Percentiles rank a stretch among this genome's conserved stretches.
Evolutionary conservation across 2,797 vertebrate species (phyloP).

Genomic region (Sphenopsis melanotis): DNA sequence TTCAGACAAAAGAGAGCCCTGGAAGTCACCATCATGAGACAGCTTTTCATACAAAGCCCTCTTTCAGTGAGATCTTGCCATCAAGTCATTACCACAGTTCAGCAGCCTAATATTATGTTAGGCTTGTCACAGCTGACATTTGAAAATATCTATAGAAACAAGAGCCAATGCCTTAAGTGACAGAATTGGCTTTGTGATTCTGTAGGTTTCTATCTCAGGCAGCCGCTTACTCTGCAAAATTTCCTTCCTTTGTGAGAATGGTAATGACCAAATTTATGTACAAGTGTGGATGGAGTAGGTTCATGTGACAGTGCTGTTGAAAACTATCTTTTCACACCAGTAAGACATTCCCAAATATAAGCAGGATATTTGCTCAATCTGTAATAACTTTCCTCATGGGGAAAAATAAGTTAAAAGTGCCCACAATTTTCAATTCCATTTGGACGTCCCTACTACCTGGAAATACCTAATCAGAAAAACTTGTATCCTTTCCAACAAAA

Average conservation of each 20-base stretch:
- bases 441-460: neutral
- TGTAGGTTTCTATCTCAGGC: neutral
- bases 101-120: neutral
- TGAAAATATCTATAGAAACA: neutral
- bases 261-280: neutral
- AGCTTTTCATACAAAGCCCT: neutral
- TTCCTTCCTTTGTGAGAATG: neutral
- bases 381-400: neutral
- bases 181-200: neutral
- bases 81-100: neutral
- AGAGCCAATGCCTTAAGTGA: neutral
- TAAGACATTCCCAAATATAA: neutral
- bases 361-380: neutral
- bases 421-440: neutral
- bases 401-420: neutral
- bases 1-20: conserved; percentile 10
- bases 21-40: neutral
- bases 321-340: neutral
- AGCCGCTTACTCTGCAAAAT: neutral
- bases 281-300: neutral
- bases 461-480: neutral
- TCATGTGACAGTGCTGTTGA: neutral
- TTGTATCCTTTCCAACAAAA: neutral
- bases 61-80: neutral
- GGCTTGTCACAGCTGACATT: neutral